phyloP scores from a whole-genome alignment of 1,140 invertebrate genomes.

The Dendrolimus kikuchii region DNA sequence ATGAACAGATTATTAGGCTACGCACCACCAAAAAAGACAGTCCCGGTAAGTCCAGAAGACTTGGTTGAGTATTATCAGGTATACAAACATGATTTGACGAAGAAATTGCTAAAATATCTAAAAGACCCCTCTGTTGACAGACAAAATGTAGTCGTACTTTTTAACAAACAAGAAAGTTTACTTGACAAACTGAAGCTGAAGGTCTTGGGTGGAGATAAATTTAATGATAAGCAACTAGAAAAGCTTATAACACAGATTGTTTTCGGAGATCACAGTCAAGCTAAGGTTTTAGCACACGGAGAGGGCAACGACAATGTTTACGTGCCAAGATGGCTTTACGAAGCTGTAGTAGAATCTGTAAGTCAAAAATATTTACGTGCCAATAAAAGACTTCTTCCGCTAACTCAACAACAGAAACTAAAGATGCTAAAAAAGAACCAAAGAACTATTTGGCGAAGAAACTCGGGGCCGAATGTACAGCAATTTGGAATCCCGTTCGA shows the following conservation, averaged over 20 bases:
- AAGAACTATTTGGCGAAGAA: constrained; percentile 21
- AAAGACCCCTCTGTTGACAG: not conserved
- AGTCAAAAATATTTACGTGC: not conserved
- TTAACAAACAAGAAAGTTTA: constrained; percentile 9
- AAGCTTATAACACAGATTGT: constrained; percentile 18
- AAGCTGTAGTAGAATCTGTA: not conserved
- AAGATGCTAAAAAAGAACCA: constrained; percentile 8
- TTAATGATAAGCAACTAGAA: constrained; percentile 7
- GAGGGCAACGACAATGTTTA: constrained; percentile 23
- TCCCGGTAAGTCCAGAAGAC: constrained; percentile 2
- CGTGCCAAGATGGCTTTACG: constrained; percentile 22
- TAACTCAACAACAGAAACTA: constrained; percentile 4
- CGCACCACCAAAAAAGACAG: too few relatives aligned
- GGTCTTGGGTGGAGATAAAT: not conserved
- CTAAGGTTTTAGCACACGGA: constrained; percentile 20
- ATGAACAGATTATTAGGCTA: too few relatives aligned
- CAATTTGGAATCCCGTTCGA: constrained; percentile 31
- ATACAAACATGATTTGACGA: not conserved
- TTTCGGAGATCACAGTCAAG: constrained; percentile 15
- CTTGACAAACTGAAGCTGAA: not conserved
- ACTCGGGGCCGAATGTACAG: constrained; percentile 7
- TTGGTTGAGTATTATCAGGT: constrained; percentile 2
- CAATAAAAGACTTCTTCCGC: constrained; percentile 1
- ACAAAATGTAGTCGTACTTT: not conserved
- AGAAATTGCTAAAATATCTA: not conserved